These are phyloP conservation scores for Mus musculus DNA, from an alignment of 2,113 vertebrate genomes.

Conservation along the genomic window GRCm39 chr19:14547001-14547500, in stretches of 20 bases:
- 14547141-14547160: constrained; percentile 1
- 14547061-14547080: background rate
- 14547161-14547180: background rate
- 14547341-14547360: background rate
- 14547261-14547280: background rate
- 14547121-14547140: background rate
- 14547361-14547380: background rate
- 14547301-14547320: background rate
- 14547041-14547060: constrained; percentile 2
- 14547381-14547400: background rate
- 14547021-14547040: background rate
- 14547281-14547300: background rate
- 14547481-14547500: background rate
- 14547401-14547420: background rate
- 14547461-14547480: background rate
- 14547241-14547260: background rate
- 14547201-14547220: background rate
- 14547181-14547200: background rate
- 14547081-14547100: background rate
- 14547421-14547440: background rate
- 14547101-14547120: background rate
- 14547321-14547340: constrained; percentile 20
- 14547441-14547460: background rate
- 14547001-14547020: no score
- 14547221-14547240: background rate